These are phyloP conservation scores for Drosophila phalerata DNA, from an alignment of 2,888 invertebrate species.

Conservation along the genomic window DNA sequence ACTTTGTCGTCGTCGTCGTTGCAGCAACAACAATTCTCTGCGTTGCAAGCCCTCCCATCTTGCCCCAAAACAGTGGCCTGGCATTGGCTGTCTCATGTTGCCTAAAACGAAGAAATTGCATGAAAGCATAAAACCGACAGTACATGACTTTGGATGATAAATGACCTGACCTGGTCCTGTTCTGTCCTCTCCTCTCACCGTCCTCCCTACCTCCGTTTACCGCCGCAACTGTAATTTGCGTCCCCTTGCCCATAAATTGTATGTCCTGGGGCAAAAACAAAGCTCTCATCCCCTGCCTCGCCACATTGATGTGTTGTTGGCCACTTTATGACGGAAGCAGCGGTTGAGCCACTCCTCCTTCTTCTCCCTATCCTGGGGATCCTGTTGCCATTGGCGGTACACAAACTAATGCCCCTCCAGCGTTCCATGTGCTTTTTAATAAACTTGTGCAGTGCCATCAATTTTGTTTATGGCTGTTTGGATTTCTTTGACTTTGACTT, in stretches of 20 bases:
- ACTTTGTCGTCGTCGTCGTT: constrained; percentile 78
- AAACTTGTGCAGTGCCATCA: constrained; percentile 77
- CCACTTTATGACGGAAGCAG: constrained; percentile 73
- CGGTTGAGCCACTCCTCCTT: background rate
- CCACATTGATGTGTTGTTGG: constrained; percentile 38
- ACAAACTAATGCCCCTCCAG: constrained; percentile 31
- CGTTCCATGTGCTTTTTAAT: constrained; percentile 68
- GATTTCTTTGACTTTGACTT: constrained; percentile 67
- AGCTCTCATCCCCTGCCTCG: constrained; percentile 16
- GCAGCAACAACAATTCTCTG: constrained; percentile 43
- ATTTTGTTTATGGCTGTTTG: constrained; percentile 78
- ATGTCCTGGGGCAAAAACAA: constrained; percentile 58
- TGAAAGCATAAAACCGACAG: constrained; percentile 80
- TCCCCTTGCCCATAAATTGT: constrained; percentile 70
- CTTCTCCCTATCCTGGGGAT: background rate
- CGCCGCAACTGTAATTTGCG: constrained; percentile 69
- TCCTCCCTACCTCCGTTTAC: background rate
- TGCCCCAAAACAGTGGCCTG: background rate
- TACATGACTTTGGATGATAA: constrained; percentile 81
- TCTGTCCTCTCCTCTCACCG: background rate
- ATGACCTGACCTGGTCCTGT: constrained; percentile 63
- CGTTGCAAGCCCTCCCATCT: constrained; percentile 23
- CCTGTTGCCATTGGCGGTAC: constrained; percentile 11
- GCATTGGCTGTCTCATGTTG: constrained; percentile 68
- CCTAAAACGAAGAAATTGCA: constrained; percentile 78